These are phyloP conservation scores for Eubucco bourcierii DNA, from an alignment of 2,113 vertebrate genomes.

Conservation along the genomic window DNA sequence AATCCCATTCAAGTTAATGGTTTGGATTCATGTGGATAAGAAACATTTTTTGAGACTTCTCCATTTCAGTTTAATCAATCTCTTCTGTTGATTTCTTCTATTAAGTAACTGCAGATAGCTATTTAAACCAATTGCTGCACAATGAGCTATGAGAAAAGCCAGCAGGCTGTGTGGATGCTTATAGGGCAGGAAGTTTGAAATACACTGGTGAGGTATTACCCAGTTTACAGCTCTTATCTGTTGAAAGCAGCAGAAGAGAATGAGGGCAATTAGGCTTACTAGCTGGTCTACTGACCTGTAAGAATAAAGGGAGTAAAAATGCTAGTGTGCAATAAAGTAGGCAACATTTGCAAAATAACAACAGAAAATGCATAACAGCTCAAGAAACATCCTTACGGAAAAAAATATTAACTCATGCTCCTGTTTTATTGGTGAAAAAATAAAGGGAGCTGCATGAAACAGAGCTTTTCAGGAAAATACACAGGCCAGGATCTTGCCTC, in stretches of 20 bases:
- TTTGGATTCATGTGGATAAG: background rate
- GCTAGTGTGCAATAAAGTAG: background rate
- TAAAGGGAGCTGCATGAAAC: background rate
- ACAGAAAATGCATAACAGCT: background rate
- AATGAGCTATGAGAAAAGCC: background rate
- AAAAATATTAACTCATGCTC: background rate
- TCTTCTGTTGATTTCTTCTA: background rate
- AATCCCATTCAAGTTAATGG: background rate
- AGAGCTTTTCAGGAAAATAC: slow-evolving; percentile 50
- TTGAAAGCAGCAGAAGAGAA: background rate
- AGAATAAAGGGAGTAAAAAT: slow-evolving; percentile 30
- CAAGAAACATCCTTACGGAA: background rate
- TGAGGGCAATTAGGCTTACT: slow-evolving; percentile 8
- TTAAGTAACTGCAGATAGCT: background rate
- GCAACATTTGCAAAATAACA: background rate
- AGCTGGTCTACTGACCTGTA: background rate
- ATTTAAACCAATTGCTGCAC: slow-evolving; percentile 5
- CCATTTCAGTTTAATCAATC: background rate
- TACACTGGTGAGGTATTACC: background rate
- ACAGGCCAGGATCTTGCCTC: background rate
- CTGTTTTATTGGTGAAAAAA: background rate
- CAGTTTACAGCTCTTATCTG: slow-evolving; percentile 14
- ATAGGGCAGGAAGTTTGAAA: background rate
- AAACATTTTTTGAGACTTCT: background rate
- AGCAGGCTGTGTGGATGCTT: background rate